Conservation (phyloP, 1,140 invertebrate genomes). For the Drosophila hydei region DNA sequence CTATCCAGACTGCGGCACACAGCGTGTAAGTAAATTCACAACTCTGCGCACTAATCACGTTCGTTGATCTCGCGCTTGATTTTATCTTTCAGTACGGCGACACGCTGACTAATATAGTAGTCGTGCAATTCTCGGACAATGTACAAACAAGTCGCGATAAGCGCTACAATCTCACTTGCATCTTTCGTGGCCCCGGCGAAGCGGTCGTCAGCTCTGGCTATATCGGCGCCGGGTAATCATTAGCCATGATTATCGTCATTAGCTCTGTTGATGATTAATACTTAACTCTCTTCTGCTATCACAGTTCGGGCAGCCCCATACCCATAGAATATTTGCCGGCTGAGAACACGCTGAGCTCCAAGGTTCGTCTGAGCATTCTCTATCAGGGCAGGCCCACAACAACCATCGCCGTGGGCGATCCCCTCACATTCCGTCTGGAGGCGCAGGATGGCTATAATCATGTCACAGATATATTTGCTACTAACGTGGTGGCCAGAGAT, state of each 20-base stretch:
- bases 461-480: slow-evolving; percentile 95
- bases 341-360: slow-evolving; percentile 94
- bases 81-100: slow-evolving; percentile 90
- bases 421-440: slow-evolving; percentile 94
- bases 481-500: slow-evolving; percentile 96
- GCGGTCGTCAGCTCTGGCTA: slow-evolving; percentile 96
- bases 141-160: slow-evolving; percentile 96
- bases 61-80: background rate
- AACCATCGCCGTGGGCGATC: slow-evolving; percentile 97
- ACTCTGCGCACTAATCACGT: background rate
- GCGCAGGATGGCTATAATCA: slow-evolving; percentile 95
- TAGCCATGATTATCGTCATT: background rate
- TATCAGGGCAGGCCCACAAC: slow-evolving; percentile 96
- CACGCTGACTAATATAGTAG: slow-evolving; percentile 96
- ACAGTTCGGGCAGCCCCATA: slow-evolving; percentile 93
- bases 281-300: slow-evolving; percentile 42
- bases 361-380: slow-evolving; percentile 92
- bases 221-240: slow-evolving; percentile 93
- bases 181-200: slow-evolving; percentile 95
- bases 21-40: slow-evolving; percentile 85
- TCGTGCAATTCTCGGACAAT: slow-evolving; percentile 96
- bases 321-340: slow-evolving; percentile 95
- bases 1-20: slow-evolving; percentile 95
- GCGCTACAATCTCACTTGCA: slow-evolving; percentile 95
- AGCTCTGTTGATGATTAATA: slow-evolving; percentile 11